phyloP scores from a whole-genome alignment of 1,140 invertebrate genomes.

The Lepidurus packardi region DNA sequence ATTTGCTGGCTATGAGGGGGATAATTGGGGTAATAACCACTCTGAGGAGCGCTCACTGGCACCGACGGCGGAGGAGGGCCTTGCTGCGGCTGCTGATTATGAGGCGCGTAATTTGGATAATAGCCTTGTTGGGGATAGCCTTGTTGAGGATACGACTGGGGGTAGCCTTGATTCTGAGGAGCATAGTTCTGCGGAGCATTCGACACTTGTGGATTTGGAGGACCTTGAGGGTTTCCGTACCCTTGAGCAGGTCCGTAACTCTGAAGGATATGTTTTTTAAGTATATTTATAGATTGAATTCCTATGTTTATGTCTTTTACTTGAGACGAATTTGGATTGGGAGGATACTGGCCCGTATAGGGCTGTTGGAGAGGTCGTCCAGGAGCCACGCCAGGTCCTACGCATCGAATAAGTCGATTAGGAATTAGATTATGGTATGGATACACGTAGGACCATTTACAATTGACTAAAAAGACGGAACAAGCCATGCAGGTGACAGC shows the following conservation, averaged over 20 bases:
- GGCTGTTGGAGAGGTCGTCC: background rate
- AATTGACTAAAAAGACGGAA: background rate
- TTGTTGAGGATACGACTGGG: conserved; percentile 52
- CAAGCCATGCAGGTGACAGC: conserved; percentile 10
- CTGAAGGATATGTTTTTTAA: conserved; percentile 24
- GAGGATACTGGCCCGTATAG: conserved; percentile 36
- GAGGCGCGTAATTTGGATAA: conserved; percentile 17
- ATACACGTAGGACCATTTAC: background rate
- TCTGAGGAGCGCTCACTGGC: conserved; percentile 18
- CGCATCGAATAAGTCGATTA: background rate
- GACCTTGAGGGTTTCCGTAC: conserved; percentile 30
- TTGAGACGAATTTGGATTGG: conserved; percentile 30
- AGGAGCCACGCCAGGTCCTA: conserved; percentile 23
- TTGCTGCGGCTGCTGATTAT: conserved; percentile 36
- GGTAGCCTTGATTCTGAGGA: conserved; percentile 50
- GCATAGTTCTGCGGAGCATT: conserved; percentile 49
- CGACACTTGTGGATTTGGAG: conserved; percentile 41
- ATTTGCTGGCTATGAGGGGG: conserved; percentile 27
- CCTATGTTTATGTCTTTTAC: conserved; percentile 30
- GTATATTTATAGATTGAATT: background rate
- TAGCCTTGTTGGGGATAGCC: conserved; percentile 47
- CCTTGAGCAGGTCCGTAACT: conserved; percentile 36
- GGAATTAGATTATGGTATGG: background rate
- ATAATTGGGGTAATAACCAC: conserved; percentile 27
- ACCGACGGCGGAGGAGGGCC: conserved; percentile 35